Evolutionary conservation across 64 coral and sea anemone species (phyloP).

Genomic region (Catalaphyllia jardinei): DNA sequence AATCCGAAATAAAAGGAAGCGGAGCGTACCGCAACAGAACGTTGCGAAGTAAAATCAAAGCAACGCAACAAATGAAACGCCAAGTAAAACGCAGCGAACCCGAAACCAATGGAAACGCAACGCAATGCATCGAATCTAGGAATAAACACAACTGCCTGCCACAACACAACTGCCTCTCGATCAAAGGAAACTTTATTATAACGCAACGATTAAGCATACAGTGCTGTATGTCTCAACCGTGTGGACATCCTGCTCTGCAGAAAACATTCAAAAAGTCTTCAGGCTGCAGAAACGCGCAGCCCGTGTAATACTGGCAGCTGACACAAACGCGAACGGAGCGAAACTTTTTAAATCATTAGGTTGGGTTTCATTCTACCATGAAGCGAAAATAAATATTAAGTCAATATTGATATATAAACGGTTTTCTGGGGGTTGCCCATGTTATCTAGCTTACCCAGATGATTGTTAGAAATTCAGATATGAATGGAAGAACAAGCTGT

Average conservation of each 20-base stretch:
- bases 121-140: too few relatives aligned
- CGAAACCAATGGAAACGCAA: too few relatives aligned
- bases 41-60: too few relatives aligned
- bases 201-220: conserved; percentile 33
- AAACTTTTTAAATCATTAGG: conserved; percentile 53
- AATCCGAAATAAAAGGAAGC: too few relatives aligned
- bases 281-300: conserved; percentile 62
- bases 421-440: conserved; percentile 28
- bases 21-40: too few relatives aligned
- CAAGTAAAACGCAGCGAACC: too few relatives aligned
- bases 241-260: conserved; percentile 20
- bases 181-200: conserved; percentile 25
- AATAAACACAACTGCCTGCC: too few relatives aligned
- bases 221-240: conserved; percentile 26
- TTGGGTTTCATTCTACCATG: conserved; percentile 54
- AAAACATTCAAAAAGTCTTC: conserved; percentile 1
- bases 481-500: conserved; percentile 20
- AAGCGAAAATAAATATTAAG: conserved; percentile 52
- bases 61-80: too few relatives aligned
- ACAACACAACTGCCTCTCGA: conserved; percentile 5
- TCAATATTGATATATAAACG: conserved; percentile 59
- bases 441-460: conserved; percentile 27
- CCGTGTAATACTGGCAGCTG: conserved; percentile 33
- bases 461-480: conserved; percentile 29
- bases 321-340: conserved; percentile 29